Evolutionary conservation across 2,113 vertebrate genomes (phyloP).

Genomic region (Argyrosomus japonicus): DNA sequence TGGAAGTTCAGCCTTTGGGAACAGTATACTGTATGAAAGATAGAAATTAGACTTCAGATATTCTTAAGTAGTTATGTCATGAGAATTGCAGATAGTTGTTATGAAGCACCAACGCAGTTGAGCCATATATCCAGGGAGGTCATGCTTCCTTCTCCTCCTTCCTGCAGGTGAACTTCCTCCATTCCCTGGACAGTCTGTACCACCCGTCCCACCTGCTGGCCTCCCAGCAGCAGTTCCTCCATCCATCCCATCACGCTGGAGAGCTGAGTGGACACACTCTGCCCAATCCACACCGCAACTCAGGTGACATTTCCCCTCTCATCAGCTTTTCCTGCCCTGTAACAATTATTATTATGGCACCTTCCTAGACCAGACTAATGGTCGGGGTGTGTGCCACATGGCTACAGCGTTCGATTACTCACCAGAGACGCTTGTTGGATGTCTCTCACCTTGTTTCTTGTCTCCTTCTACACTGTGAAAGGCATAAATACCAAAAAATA

Average conservation of each 20-base stretch:
- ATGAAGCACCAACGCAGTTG: not conserved
- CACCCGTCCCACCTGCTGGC: conserved; percentile 94
- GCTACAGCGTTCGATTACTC: not conserved
- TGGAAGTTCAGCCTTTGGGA: not conserved
- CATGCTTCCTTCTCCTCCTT: not conserved
- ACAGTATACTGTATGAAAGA: not conserved
- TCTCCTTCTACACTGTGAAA: not conserved
- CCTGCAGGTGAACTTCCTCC: conserved; percentile 92
- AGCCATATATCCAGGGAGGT: not conserved
- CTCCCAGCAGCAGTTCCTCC: conserved; percentile 96
- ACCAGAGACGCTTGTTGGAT: not conserved
- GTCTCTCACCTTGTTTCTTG: not conserved
- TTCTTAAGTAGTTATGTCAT: not conserved
- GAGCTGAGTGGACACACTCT: conserved; percentile 95
- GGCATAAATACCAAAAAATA: too few species aligned
- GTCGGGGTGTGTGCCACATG: not conserved
- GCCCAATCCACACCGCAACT: conserved; percentile 91
- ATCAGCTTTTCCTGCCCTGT: not conserved
- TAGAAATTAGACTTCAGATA: not conserved
- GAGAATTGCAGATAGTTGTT: not conserved
- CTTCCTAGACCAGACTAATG: not conserved
- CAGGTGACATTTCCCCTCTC: conserved; percentile 82
- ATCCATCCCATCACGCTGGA: conserved; percentile 89
- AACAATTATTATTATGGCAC: not conserved
- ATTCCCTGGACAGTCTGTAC: conserved; percentile 89